These are phyloP conservation scores for Syrphus vitripennis DNA, from an alignment of 2,888 invertebrate species.

Conservation along the genomic window DNA sequence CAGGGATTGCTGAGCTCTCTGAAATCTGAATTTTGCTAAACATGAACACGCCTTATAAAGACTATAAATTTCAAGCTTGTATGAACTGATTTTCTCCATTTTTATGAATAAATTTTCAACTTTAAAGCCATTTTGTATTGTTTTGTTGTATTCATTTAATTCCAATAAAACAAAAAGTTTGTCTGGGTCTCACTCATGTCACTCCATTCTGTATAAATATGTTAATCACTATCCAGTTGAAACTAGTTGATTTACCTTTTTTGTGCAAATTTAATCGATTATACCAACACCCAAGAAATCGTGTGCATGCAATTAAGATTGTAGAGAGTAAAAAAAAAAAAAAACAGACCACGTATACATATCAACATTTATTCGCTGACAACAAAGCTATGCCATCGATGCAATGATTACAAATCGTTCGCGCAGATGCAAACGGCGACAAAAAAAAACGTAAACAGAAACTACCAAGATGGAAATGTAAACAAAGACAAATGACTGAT, in stretches of 20 bases:
- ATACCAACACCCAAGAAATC: conserved; percentile 66
- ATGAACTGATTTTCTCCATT: not conserved
- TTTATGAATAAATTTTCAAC: not conserved
- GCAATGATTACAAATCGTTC: conserved; percentile 53
- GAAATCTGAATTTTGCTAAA: no score
- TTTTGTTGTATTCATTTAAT: not conserved
- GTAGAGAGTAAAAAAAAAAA: conserved; percentile 14
- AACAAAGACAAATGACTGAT: conserved; percentile 48
- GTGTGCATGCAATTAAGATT: conserved; percentile 63
- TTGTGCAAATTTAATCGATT: conserved; percentile 51
- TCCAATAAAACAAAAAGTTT: not conserved
- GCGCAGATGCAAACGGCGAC: not conserved
- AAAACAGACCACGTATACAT: not conserved
- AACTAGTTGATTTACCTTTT: conserved; percentile 21
- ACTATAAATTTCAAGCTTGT: not conserved
- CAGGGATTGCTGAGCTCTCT: no score
- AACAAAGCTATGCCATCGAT: conserved; percentile 6
- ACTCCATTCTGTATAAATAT: not conserved
- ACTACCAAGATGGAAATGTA: conserved; percentile 45
- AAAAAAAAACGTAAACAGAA: not conserved
- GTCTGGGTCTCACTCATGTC: not conserved
- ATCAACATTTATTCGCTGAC: conserved; percentile 16
- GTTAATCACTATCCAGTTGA: conserved; percentile 13
- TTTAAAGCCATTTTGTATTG: not conserved
- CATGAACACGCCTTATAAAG: no score